Base-by-base conservation (phyloP, 1,140 invertebrate species). In the Heliconius eleuchia region DNA sequence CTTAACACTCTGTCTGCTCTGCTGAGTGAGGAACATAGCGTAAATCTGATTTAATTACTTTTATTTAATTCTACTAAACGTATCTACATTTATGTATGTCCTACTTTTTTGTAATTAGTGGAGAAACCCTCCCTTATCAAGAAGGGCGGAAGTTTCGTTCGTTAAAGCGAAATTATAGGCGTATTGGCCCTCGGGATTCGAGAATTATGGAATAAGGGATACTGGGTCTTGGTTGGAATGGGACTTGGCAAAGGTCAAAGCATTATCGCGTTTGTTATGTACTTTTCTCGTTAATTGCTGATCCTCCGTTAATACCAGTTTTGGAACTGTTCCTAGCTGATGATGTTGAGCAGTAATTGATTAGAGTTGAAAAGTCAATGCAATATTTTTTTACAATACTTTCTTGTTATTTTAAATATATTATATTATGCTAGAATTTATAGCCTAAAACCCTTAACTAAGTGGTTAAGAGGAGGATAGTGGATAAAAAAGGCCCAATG, bases 101-200 rank as follows among this genome's bases (percentile, higher is more conserved):
- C 82, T 74, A 72, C 46, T 86, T 88, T 88, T 89, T 87, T 86
- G 78, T 87, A 87, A 87, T 86, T 85, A 86, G 83, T 76, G 79
- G 42, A 77, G 57, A 85, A 86, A 86, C 85, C 84, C 88, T 88
- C 81, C 81, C 85, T 90, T 89, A 89, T 91, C 88, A 88, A 84
- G 82, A 78, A 80, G 78, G 80, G 83, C 86, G 84, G 85, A 90
- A 93, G 86, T 92, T 92, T 86, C 80, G 86, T 85, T 86, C 86
- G 86, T 92, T 92, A 92, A 90, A 89, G 87, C 84, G 86, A 88
- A 91, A 88, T 89, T 88, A 91, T 86, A 86, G 85, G 77, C 85
- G 86, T 85, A 89, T 92, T 86, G 85, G 84, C 86, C 85, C 83
- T 76, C 74, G 87, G 89, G 86, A 86, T 81, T 87, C 78, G 81